Conservation (phyloP, 2,797 vertebrate genomes). For the Sebastes minor region DNA sequence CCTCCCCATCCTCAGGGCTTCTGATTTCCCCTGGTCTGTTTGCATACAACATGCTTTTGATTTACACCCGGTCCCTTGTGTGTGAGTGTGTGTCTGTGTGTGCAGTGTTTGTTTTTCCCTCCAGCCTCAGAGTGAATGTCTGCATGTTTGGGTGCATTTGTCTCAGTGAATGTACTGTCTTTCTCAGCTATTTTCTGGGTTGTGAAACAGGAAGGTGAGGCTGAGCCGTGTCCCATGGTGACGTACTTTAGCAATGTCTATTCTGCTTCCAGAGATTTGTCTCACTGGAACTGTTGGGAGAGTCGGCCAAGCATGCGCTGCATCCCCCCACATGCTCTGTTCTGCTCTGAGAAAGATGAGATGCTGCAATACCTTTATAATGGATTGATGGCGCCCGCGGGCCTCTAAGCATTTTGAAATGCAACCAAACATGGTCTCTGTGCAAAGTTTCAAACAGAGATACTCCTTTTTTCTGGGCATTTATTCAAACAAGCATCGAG, state of each 20-base stretch:
- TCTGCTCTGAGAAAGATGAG: constrained; percentile 54
- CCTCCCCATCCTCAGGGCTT: constrained; percentile 55
- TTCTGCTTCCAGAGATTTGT: constrained; percentile 66
- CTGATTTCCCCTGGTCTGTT: constrained; percentile 54
- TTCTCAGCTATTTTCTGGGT: constrained; percentile 45
- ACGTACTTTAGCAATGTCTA: constrained; percentile 45
- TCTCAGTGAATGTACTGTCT: constrained; percentile 24
- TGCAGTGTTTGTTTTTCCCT: constrained; percentile 35
- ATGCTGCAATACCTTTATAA: constrained; percentile 66
- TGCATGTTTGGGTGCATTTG: constrained; percentile 41
- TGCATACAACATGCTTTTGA: constrained; percentile 60
- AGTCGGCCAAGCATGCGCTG: constrained; percentile 37
- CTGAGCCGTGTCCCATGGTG: constrained; percentile 45
- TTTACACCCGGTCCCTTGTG: constrained; percentile 60
- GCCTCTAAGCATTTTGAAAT: constrained; percentile 56
- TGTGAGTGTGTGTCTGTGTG: constrained; percentile 1
- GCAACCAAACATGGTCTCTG: constrained; percentile 64
- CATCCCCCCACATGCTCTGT: constrained; percentile 8
- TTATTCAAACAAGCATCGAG: constrained; percentile 52
- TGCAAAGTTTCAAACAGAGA: constrained; percentile 46
- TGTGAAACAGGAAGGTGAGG: constrained; percentile 70
- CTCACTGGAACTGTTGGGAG: constrained; percentile 52
- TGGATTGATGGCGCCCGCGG: constrained; percentile 66
- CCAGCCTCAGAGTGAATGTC: constrained; percentile 19
- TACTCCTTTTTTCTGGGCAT: constrained; percentile 52